Evolutionary conservation across 2,113 vertebrate species (phyloP).

Genomic region (Furnarius figulus): DNA sequence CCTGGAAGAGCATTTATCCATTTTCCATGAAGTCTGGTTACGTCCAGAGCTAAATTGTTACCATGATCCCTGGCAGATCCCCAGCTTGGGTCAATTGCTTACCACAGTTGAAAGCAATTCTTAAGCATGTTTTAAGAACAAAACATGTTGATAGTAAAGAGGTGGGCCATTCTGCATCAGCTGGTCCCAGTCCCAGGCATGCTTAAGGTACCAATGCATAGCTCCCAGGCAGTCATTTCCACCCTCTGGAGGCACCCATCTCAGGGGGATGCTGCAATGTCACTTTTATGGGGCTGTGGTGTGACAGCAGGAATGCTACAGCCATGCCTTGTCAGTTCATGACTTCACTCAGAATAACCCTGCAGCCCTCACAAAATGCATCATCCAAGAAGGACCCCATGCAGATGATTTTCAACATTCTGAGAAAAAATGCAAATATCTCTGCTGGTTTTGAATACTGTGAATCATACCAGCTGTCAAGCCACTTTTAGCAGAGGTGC

Average conservation of each 20-base stretch:
- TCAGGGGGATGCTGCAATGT: not conserved
- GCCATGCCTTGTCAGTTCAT: not conserved
- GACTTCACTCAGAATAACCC: not conserved
- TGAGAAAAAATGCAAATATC: not conserved
- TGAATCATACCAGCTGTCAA: not conserved
- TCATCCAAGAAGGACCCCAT: not conserved
- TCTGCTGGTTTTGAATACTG: not conserved
- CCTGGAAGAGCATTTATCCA: not conserved
- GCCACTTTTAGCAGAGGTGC: not conserved
- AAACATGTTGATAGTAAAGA: not conserved
- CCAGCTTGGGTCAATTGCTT: not conserved
- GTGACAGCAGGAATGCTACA: not conserved
- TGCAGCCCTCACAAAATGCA: not conserved
- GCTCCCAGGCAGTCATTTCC: not conserved
- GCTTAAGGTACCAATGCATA: not conserved
- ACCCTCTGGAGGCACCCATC: rapidly evolving
- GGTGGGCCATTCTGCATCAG: not conserved
- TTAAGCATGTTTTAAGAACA: not conserved
- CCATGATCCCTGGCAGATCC: too few species aligned
- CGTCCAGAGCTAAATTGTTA: not conserved
- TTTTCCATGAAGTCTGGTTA: not conserved
- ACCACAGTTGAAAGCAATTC: not conserved
- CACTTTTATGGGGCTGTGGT: not conserved
- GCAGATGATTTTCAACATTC: not conserved
- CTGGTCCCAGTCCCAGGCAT: not conserved